These are phyloP conservation scores for Chiridota heheva DNA, from an alignment of 35 echinoderm and acorn worm species.

Conservation along the genomic window DNA sequence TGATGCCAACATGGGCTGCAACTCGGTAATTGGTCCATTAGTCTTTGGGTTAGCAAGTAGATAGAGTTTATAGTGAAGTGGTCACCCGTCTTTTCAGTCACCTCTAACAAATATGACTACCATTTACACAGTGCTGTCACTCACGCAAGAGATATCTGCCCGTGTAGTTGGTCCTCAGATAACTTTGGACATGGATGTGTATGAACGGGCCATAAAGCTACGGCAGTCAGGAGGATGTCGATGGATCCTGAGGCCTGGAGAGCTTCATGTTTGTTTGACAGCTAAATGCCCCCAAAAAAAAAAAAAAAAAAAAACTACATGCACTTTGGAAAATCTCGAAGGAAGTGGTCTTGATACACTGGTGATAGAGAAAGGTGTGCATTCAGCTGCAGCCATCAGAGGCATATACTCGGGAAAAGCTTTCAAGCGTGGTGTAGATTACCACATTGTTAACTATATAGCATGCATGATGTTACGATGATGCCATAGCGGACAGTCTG, in stretches of 20 bases:
- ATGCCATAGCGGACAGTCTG: not conserved
- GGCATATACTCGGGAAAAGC: conserved; percentile 37
- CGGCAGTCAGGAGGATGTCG: conserved; percentile 24
- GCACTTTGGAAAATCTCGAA: too few species aligned
- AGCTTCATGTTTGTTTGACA: conserved; percentile 34
- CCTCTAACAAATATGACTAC: conserved; percentile 16
- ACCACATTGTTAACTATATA: conserved; percentile 24
- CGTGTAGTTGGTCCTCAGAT: conserved; percentile 4
- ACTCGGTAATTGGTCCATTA: conserved; percentile 26
- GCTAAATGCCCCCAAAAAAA: not conserved
- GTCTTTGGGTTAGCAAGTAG: conserved; percentile 12
- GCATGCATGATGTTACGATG: conserved; percentile 9
- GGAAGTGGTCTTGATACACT: not conserved
- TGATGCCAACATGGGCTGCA: conserved; percentile 36
- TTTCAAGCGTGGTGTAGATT: conserved; percentile 21
- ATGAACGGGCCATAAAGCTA: conserved; percentile 20
- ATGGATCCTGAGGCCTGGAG: conserved; percentile 31
- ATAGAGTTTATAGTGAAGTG: not conserved
- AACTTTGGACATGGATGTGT: conserved; percentile 35
- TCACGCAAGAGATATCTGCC: conserved; percentile 33
- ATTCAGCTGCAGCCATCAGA: conserved; percentile 18
- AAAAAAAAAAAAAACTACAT: too few species aligned
- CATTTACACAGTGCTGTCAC: conserved; percentile 10
- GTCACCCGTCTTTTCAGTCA: conserved; percentile 4
- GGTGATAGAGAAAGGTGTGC: not conserved